Evolutionary conservation across 2,888 invertebrate species (phyloP).

Genomic region (Acleris laterana): DNA sequence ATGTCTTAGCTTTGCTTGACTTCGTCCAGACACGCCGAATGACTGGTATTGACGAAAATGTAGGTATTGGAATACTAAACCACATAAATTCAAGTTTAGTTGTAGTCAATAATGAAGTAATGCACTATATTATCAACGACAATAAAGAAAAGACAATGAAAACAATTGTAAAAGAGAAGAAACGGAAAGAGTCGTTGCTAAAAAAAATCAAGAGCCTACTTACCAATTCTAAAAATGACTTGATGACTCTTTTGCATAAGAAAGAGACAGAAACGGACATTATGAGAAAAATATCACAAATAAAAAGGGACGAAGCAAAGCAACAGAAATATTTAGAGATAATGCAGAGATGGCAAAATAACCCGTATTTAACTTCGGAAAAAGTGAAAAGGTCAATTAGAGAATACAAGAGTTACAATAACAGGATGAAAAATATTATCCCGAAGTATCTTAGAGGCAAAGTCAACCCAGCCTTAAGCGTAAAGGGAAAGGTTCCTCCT

Average conservation of each 20-base stretch:
- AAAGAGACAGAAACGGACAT: constrained; percentile 56
- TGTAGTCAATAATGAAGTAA: constrained; percentile 49
- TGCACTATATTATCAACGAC: constrained; percentile 9
- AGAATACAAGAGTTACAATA: constrained; percentile 42
- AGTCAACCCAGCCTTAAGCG: constrained; percentile 52
- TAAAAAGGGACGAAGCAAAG: constrained; percentile 52
- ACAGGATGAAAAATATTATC: constrained; percentile 64
- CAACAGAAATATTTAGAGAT: constrained; percentile 51
- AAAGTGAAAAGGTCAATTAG: constrained; percentile 53
- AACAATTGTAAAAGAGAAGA: constrained; percentile 14
- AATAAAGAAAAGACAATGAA: constrained; percentile 21
- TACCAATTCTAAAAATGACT: constrained; percentile 56
- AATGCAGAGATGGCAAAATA: constrained; percentile 64
- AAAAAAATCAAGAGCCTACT: constrained; percentile 58
- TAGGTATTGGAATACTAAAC: constrained; percentile 46
- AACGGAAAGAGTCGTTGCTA: constrained; percentile 57
- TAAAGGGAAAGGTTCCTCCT: constrained; percentile 29
- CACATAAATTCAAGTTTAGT: constrained; percentile 49
- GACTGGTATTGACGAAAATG: constrained; percentile 44
- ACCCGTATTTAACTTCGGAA: constrained; percentile 49
- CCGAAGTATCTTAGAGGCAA: constrained; percentile 66
- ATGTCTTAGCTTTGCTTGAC: constrained; percentile 51
- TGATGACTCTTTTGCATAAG: constrained; percentile 50
- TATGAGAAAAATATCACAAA: constrained; percentile 54
- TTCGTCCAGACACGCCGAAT: constrained; percentile 58